phyloP scores from a whole-genome alignment of 1,140 invertebrate genomes.

The Apis laboriosa region DNA sequence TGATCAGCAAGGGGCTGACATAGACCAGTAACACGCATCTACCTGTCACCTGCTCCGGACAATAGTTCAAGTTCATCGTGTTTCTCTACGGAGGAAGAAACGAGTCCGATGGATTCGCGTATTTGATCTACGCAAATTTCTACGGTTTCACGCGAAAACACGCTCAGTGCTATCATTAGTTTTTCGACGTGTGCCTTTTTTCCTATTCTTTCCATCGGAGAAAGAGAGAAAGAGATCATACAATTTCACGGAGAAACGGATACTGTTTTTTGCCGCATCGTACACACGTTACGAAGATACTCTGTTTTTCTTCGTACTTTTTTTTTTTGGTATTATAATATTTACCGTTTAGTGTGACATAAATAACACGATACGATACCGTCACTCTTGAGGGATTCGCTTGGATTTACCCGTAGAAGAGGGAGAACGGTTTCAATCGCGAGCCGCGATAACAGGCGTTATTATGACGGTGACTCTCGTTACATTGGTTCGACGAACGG shows the following conservation, averaged over 20 bases:
- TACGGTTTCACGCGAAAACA: background rate
- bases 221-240: background rate
- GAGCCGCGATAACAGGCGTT: constrained; percentile 25
- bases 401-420: constrained; percentile 43
- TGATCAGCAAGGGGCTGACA: background rate
- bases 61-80: constrained; percentile 53
- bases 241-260: background rate
- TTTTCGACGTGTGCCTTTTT: constrained; percentile 2
- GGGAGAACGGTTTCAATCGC: constrained; percentile 14
- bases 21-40: background rate
- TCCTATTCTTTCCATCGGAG: background rate
- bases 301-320: background rate
- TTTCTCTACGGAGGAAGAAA: background rate
- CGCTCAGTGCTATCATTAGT: constrained; percentile 6
- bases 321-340: background rate
- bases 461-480: constrained; percentile 35
- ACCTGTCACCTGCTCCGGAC: constrained; percentile 29
- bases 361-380: too few species aligned
- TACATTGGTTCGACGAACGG: constrained; percentile 60
- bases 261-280: background rate
- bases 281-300: background rate
- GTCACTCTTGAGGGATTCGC: constrained; percentile 4
- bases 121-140: background rate
- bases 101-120: background rate
- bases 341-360: constrained; percentile 21